Evolutionary conservation across 2,888 invertebrate genomes (phyloP).

Genomic region (Tipula unca): DNA sequence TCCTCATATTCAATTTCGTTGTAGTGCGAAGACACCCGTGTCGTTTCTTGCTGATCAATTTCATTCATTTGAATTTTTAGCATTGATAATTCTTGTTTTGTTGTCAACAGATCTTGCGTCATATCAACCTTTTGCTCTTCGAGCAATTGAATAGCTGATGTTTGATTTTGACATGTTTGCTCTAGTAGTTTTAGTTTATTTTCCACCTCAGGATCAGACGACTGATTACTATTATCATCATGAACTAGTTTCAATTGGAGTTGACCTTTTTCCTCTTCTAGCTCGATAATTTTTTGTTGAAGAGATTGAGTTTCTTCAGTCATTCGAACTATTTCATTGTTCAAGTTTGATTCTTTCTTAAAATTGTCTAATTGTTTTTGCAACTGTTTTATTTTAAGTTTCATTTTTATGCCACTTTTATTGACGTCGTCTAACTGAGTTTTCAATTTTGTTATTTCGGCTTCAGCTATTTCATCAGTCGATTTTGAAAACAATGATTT

Average conservation of each 20-base stretch:
- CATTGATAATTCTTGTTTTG: conserved; percentile 53
- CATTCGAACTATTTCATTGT: conserved; percentile 57
- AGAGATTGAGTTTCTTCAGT: conserved; percentile 53
- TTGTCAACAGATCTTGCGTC: conserved; percentile 50
- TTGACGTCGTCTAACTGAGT: conserved; percentile 66
- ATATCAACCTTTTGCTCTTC: conserved; percentile 61
- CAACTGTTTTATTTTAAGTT: conserved; percentile 63
- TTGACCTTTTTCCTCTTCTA: conserved; percentile 88
- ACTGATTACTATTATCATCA: conserved; percentile 42
- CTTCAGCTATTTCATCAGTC: conserved; percentile 31
- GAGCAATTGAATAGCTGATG: conserved; percentile 35
- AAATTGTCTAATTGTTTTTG: conserved; percentile 64
- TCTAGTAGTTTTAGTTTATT: conserved; percentile 28
- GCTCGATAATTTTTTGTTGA: conserved; percentile 67
- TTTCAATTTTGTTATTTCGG: conserved; percentile 46
- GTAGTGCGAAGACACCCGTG: conserved; percentile 68
- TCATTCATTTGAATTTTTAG: conserved; percentile 54
- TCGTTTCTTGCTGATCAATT: conserved; percentile 53
- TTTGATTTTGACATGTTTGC: conserved; percentile 32
- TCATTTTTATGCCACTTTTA: conserved; percentile 66
- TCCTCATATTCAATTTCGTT: conserved; percentile 72
- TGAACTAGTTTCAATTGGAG: conserved; percentile 77
- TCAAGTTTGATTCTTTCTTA: conserved; percentile 57
- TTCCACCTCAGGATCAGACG: conserved; percentile 22
- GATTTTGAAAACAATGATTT: conserved; percentile 35